Base-by-base conservation (phyloP, 2,888 invertebrate genomes). In the Leucophora obtusa region DNA sequence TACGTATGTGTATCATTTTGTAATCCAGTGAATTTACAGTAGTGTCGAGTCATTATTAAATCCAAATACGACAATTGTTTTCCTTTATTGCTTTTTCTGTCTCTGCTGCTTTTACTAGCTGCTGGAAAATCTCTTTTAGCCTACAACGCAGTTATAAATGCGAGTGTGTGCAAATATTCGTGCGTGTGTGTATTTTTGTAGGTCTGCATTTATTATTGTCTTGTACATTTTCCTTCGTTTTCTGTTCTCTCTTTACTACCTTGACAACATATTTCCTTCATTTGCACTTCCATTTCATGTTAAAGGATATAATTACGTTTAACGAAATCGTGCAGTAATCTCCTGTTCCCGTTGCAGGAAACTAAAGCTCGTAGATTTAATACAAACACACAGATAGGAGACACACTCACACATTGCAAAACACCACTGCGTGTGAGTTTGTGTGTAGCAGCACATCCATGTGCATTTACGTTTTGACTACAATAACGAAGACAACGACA, bases 271-370 rank as follows among this genome's bases (percentile, higher is more conserved):
- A 82, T 75, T 82, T 78, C 75, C 71, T 78, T 74, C 71, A 75
- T 82, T 82, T 82, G 70, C 78, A 82, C 71, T 75, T 75, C 78
- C 78, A 78, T 78, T 74, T 75, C 63, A 82, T 71, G 70, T 78
- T 75, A 82, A 71, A 78, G 78, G 82, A 78, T 82, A 82, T 78
- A 82, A 82, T 75, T 82, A 75, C 78, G 74, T 75, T 78, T 75
- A 78, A 71, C 76, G 72, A 81, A 81, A 81, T 77, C 81, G 76
- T 81, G 76, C 73, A 81, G 76, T 81, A 77, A 81, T 81, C 81
- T 81, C 81, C 81, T 77, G 81, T 81, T 81, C 81, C 76, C 70
- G 81, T 77, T 81, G 76, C 76, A 77, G 76, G 76, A 81, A 81
- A 77, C 73, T 69, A 47, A 59, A 59, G 60, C 74, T 58, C 69